phyloP scores from a whole-genome alignment of 2,797 vertebrate species.

The Phrynocephalus guinanensis region DNA sequence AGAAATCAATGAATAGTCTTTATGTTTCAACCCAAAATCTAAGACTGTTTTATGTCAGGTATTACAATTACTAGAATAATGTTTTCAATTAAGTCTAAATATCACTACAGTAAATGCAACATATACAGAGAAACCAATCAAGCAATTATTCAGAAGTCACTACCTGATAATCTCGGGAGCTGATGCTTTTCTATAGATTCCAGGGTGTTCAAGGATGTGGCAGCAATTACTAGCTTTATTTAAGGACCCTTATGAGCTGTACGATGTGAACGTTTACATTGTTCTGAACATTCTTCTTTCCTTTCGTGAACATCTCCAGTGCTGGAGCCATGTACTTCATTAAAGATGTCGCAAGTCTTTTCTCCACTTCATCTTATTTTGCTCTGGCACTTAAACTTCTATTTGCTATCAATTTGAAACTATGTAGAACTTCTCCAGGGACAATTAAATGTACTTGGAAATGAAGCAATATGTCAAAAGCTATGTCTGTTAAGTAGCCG shows the following conservation, averaged over 20 bases:
- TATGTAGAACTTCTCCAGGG: slow-evolving; percentile 46
- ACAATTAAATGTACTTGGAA: slow-evolving; percentile 53
- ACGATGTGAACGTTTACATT: slow-evolving; percentile 34
- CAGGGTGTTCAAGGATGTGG: neutral
- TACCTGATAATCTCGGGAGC: neutral
- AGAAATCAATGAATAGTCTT: no score
- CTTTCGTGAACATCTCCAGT: slow-evolving; percentile 57
- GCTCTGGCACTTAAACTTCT: slow-evolving; percentile 34
- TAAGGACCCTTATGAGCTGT: slow-evolving; percentile 42
- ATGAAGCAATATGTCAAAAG: slow-evolving; percentile 43
- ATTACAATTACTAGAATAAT: no score
- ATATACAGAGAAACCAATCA: slow-evolving; percentile 16
- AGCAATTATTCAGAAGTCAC: slow-evolving; percentile 23
- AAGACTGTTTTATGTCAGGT: no score
- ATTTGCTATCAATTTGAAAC: slow-evolving; percentile 43
- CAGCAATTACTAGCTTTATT: neutral
- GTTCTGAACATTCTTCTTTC: slow-evolving; percentile 48
- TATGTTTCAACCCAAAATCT: no score
- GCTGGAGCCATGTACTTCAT: slow-evolving; percentile 43
- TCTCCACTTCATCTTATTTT: slow-evolving; percentile 44
- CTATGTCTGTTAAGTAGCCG: slow-evolving; percentile 41
- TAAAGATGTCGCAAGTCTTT: slow-evolving; percentile 44
- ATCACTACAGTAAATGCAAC: neutral
- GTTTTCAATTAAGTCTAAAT: no score
- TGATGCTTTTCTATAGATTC: neutral